Conservation (phyloP, 2,888 invertebrate species). For the Cantharis rustica region DNA sequence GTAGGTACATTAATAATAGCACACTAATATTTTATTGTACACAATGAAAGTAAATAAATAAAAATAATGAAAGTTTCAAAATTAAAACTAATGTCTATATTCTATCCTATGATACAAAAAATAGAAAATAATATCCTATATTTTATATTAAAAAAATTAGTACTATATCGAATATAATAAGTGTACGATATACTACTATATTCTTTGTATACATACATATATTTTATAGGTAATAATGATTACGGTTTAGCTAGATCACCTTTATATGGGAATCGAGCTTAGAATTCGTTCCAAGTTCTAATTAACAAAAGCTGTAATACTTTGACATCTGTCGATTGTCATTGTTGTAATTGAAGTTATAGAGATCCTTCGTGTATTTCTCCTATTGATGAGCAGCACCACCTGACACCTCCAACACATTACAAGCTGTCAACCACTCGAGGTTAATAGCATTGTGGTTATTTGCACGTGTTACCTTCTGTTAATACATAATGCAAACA, state of each 20-base stretch:
- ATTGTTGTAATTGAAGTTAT: constrained; percentile 18
- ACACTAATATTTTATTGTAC: no score
- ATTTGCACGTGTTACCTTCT: constrained; percentile 38
- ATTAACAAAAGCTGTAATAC: constrained; percentile 6
- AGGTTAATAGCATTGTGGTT: constrained; percentile 36
- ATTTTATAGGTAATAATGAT: not conserved
- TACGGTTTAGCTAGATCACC: not conserved
- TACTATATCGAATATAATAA: no score
- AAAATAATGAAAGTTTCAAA: no score
- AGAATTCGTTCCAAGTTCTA: not conserved
- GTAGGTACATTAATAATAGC: no score
- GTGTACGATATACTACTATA: no score
- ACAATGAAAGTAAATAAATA: no score
- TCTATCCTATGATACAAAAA: no score
- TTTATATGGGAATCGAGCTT: not conserved
- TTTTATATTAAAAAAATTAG: no score
- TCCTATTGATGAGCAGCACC: constrained; percentile 31
- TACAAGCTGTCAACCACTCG: constrained; percentile 34
- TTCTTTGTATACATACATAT: no score
- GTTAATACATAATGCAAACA: constrained; percentile 41
- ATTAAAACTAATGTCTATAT: no score
- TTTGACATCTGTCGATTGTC: constrained; percentile 24
- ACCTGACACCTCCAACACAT: constrained; percentile 33
- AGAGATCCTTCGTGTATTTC: constrained; percentile 25
- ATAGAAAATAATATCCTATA: no score